phyloP scores from a whole-genome alignment of 2,888 invertebrate species.

The Morinoia aosen region DNA sequence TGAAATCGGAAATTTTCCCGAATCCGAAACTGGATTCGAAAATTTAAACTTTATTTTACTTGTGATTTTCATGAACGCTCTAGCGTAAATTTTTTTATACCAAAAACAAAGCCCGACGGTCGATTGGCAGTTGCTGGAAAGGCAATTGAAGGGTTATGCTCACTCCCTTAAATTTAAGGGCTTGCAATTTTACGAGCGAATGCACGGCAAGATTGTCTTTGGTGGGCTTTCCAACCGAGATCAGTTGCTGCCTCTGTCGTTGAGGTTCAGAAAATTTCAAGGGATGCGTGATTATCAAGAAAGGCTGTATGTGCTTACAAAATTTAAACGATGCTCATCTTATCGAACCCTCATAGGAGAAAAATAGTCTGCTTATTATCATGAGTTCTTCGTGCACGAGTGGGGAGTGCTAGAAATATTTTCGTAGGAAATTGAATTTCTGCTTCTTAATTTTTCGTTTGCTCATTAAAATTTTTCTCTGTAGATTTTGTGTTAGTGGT shows the following conservation, averaged over 20 bases:
- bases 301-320: background rate
- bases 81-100: background rate
- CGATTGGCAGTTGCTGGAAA: background rate
- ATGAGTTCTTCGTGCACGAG: background rate
- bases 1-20: background rate
- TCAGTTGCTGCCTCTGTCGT: background rate
- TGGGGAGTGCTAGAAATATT: background rate
- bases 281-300: background rate
- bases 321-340: too few species aligned
- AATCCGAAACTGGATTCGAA: background rate
- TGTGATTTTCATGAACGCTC: background rate
- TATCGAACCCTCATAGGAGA: too few species aligned
- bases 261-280: background rate
- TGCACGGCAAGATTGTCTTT: background rate
- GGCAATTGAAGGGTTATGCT: background rate
- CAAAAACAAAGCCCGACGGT: background rate
- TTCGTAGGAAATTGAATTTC: background rate
- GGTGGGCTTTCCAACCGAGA: background rate
- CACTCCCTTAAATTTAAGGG: background rate
- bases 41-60: background rate
- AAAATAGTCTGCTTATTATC: too few species aligned
- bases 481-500: background rate
- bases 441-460: background rate
- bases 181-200: background rate
- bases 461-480: background rate